Conservation (phyloP, 2,113 vertebrate genomes). For the Ptilorrhoa leucosticta region DNA sequence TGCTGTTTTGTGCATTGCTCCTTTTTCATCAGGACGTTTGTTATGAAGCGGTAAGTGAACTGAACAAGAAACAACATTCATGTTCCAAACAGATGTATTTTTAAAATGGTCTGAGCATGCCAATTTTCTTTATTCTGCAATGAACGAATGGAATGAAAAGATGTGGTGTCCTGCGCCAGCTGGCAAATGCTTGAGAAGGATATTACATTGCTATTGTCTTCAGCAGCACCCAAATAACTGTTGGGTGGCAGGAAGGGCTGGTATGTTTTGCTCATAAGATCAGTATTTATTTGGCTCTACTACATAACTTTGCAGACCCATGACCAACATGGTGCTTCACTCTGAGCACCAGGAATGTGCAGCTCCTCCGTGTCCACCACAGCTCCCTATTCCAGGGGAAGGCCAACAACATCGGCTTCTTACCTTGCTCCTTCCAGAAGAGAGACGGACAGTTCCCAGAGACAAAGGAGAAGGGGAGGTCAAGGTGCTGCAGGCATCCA, state of each 20-base stretch:
- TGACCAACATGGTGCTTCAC: background rate
- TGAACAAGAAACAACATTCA: background rate
- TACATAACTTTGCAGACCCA: rapidly evolving
- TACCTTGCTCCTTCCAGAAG: background rate
- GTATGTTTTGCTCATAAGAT: background rate
- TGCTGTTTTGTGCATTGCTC: background rate
- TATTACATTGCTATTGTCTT: slow-evolving; percentile 40
- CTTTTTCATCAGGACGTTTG: background rate
- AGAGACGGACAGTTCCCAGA: background rate
- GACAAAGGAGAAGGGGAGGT: background rate
- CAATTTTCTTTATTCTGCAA: slow-evolving; percentile 20
- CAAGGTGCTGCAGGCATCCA: background rate
- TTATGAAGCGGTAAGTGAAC: slow-evolving; percentile 1
- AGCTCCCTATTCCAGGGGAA: background rate
- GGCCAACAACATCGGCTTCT: background rate
- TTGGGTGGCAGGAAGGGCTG: background rate
- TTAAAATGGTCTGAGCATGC: background rate
- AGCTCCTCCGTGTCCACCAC: rapidly evolving
- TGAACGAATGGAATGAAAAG: slow-evolving; percentile 37
- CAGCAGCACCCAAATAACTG: background rate
- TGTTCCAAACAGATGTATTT: slow-evolving; percentile 23
- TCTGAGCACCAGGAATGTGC: rapidly evolving
- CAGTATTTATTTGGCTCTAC: background rate
- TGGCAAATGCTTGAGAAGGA: slow-evolving; percentile 34
- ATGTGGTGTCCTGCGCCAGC: background rate